Evolutionary conservation across 2,888 invertebrate genomes (phyloP), one percentile per base, ranked within the genome.

Genomic region (Pocota personata): DNA sequence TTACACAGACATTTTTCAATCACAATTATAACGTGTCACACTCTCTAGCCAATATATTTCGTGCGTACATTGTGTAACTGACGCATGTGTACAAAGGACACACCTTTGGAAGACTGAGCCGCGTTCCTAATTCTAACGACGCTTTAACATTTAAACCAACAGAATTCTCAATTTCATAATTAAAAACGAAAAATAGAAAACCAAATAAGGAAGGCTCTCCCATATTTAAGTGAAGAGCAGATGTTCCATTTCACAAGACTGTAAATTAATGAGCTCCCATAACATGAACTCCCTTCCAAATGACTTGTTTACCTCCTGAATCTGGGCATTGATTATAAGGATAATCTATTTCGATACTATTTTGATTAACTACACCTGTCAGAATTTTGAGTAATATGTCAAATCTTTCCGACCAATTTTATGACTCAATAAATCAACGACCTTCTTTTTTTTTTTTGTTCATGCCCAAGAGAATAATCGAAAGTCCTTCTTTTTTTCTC

Each of bases 361-460:
- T 48, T 60, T 50, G 27, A 48, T 52, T 60, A 7, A 40, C 40
- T 16, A 24, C 52, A 19, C 48, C 32, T 10, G 32, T 21, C 24
- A 24, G 27, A 3, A 40, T n/a, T 27, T 37, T 16, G 12, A 8
- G 19, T 1, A 14, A 37, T 37, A 48, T 24, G 37, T 43, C 50
- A 73, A 19, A 52, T 14, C 24, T 62, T 12, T 3, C 4, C 40
- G 12, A n/a, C 12, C 8, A n/a, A 16, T 16, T 19, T 55, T 14
- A 64, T 55, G 62, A 62, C 40, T 73, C 52, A 52, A 73, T 73
- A 73, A 62, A 73, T 62, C 62, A 52, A 52, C 62, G 37, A 60
- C 37, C 60, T 58, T 71, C 48, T n/a, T 12, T 37, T n/a, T 52
- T 10, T 12, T 3, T 21, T 7, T 43, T 1, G 14, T 73, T 24